These are phyloP conservation scores for Brachionus manjavacas DNA, from an alignment of 1,140 invertebrate genomes.

Conservation along the genomic window DNA sequence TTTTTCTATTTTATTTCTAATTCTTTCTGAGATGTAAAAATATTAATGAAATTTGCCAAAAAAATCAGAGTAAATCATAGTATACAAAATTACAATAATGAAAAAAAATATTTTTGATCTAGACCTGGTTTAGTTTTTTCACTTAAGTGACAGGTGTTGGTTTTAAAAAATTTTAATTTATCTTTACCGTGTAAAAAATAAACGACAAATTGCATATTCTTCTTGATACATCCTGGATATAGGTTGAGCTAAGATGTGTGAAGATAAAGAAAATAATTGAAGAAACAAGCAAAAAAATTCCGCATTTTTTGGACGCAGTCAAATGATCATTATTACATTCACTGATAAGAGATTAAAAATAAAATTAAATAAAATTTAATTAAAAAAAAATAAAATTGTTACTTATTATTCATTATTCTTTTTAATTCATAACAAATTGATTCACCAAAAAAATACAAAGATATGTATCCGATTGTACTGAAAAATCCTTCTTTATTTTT, in stretches of 20 bases:
- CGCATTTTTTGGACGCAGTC: neutral
- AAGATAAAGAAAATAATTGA: neutral
- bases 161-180: too few species aligned
- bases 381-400: neutral
- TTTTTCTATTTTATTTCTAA: too few species aligned
- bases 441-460: conserved; percentile 67
- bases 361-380: neutral
- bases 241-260: neutral
- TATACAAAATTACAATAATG: too few species aligned
- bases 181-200: conserved; percentile 9
- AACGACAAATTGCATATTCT: conserved; percentile 23
- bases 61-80: too few species aligned
- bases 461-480: conserved; percentile 75
- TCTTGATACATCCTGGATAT: conserved; percentile 20
- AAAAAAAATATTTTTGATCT: too few species aligned
- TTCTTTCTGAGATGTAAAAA: too few species aligned
- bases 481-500: conserved; percentile 84
- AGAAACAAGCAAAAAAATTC: neutral
- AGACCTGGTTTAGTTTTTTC: too few species aligned
- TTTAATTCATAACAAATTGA: conserved; percentile 20
- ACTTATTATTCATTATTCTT: neutral
- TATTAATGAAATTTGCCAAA: too few species aligned
- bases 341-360: neutral
- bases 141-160: too few species aligned
- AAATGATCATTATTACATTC: neutral